Conservation (phyloP, 2,888 invertebrate species). For the Acanthopleura granulata region DNA sequence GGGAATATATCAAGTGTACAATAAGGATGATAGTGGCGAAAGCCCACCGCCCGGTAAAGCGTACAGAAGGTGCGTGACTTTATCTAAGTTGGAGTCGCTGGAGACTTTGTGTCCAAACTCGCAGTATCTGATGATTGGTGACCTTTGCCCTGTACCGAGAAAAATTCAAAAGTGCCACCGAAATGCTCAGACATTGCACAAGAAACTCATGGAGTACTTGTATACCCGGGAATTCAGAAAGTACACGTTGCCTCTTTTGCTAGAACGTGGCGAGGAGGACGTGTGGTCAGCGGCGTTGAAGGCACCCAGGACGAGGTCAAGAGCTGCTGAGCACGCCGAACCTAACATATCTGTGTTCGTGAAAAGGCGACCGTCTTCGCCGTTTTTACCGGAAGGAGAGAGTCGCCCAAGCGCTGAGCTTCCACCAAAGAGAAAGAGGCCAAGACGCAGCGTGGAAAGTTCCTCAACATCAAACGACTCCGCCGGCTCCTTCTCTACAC, state of each 20-base stretch:
- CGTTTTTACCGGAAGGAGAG: neutral
- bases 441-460: neutral
- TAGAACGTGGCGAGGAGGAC: neutral
- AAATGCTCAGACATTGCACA: neutral
- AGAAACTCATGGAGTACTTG: neutral
- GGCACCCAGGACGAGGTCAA: constrained; percentile 1
- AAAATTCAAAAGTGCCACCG: constrained; percentile 1
- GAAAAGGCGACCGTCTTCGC: neutral
- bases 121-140: constrained; percentile 1
- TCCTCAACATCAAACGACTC: too few relatives aligned
- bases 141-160: neutral
- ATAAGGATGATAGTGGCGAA: neutral
- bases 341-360: neutral
- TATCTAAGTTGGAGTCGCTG: neutral
- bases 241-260: neutral
- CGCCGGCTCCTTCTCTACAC: too few relatives aligned
- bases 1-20: neutral
- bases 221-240: constrained; percentile 12
- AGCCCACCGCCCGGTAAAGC: neutral
- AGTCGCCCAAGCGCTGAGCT: neutral
- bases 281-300: neutral
- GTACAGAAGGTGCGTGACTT: neutral
- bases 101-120: neutral
- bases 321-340: constrained; percentile 2
- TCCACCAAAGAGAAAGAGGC: neutral